Evolutionary conservation across 2,113 vertebrate species (phyloP).

Genomic region (Chaetura pelagica): DNA sequence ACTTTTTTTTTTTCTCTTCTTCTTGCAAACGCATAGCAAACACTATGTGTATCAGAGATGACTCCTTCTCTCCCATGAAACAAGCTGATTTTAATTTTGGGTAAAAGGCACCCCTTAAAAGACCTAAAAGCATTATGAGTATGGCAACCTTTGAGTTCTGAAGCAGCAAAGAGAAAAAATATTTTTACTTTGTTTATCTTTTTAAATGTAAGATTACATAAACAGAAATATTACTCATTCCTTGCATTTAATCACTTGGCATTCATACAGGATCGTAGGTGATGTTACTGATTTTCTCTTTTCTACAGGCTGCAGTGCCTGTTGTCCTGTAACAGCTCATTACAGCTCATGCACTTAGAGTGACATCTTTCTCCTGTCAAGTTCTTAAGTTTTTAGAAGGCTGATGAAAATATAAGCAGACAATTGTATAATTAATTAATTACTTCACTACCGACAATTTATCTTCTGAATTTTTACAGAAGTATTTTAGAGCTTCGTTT

Average conservation of each 20-base stretch:
- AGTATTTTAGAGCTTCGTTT: background rate
- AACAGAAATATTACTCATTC: background rate
- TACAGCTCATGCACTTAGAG: background rate
- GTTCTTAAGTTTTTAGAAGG: background rate
- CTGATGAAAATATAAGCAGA: constrained; percentile 18
- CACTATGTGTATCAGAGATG: background rate
- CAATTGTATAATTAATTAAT: constrained; percentile 28
- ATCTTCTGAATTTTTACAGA: constrained; percentile 18
- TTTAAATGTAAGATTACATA: background rate
- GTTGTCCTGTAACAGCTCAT: background rate
- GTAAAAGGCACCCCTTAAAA: background rate
- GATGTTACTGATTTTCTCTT: background rate
- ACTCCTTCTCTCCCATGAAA: background rate
- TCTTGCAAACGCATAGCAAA: background rate
- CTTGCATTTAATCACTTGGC: background rate
- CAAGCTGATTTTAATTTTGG: background rate
- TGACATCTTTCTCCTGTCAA: background rate
- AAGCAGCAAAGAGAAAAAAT: background rate
- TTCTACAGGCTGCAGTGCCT: background rate
- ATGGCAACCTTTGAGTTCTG: constrained; percentile 3
- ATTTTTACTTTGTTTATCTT: background rate
- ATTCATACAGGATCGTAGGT: background rate
- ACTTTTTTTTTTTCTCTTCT: background rate
- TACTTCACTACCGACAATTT: background rate
- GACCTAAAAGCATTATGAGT: background rate